These are phyloP conservation scores for Felis chaus DNA, from an alignment of 2,113 vertebrate genomes.

Conservation along the genomic window DNA sequence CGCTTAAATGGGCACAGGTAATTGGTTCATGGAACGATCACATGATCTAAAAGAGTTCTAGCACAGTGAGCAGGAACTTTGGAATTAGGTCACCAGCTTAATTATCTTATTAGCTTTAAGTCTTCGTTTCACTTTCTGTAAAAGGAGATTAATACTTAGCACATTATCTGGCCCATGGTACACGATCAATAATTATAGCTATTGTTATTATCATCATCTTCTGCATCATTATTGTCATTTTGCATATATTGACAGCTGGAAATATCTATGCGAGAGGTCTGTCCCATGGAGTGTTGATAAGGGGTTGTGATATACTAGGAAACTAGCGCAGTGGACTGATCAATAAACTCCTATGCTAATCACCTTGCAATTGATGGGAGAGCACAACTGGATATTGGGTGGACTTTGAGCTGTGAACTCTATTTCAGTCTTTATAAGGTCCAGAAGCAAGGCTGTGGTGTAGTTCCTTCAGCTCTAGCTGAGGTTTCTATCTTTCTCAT, in stretches of 20 bases:
- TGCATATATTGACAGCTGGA: not conserved
- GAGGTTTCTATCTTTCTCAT: not conserved
- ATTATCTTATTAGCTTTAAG: not conserved
- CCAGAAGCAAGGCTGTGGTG: not conserved
- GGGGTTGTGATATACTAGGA: not conserved
- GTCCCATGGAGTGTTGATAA: not conserved
- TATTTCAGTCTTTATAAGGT: not conserved
- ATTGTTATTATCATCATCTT: not conserved
- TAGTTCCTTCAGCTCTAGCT: not conserved
- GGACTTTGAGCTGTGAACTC: not conserved
- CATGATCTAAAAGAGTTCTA: not conserved
- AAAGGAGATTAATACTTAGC: not conserved
- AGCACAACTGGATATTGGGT: not conserved
- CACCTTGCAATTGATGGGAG: not conserved
- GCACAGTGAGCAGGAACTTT: not conserved
- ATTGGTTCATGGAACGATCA: not conserved
- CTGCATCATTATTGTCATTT: not conserved
- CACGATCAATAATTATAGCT: not conserved
- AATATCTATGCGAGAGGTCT: not conserved
- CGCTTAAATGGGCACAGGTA: not conserved
- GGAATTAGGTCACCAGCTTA: not conserved
- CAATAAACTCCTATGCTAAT: not conserved
- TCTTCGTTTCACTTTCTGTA: not conserved
- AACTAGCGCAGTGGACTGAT: not conserved
- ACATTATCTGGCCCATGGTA: not conserved